Conservation (phyloP, 2,113 vertebrate genomes). For the Euleptes europaea region DNA sequence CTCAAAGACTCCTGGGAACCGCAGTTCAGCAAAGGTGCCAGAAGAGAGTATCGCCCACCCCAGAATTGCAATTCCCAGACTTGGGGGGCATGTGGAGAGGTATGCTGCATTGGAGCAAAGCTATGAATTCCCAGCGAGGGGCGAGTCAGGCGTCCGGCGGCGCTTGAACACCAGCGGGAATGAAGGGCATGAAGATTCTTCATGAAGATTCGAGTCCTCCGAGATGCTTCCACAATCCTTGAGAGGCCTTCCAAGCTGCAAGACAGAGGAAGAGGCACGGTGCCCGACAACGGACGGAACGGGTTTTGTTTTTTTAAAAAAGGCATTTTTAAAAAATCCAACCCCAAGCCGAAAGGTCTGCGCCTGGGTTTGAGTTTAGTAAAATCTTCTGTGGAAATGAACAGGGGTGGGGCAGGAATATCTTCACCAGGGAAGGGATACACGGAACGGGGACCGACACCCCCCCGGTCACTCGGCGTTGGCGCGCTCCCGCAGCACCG, state of each 20-base stretch:
- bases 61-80: neutral
- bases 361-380: neutral
- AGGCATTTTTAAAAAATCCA: neutral
- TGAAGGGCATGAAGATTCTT: neutral
- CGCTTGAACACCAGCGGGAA: neutral
- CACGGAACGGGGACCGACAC: too few relatives aligned
- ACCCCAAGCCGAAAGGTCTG: neutral
- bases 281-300: neutral
- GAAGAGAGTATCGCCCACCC: too few relatives aligned
- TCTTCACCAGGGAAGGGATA: too few relatives aligned
- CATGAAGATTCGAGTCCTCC: neutral
- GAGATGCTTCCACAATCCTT: neutral
- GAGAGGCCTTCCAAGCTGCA: neutral
- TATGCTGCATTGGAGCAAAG: neutral
- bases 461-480: conserved; percentile 46
- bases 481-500: conserved; percentile 56
- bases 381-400: neutral
- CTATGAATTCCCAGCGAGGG: neutral
- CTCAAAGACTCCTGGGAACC: neutral
- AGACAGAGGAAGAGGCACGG: neutral
- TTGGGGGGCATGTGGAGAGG: neutral
- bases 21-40: too few relatives aligned
- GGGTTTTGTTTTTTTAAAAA: neutral
- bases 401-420: rapidly evolving
- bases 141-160: neutral